phyloP scores from a whole-genome alignment of 2,113 vertebrate genomes.

The Chionis minor region DNA sequence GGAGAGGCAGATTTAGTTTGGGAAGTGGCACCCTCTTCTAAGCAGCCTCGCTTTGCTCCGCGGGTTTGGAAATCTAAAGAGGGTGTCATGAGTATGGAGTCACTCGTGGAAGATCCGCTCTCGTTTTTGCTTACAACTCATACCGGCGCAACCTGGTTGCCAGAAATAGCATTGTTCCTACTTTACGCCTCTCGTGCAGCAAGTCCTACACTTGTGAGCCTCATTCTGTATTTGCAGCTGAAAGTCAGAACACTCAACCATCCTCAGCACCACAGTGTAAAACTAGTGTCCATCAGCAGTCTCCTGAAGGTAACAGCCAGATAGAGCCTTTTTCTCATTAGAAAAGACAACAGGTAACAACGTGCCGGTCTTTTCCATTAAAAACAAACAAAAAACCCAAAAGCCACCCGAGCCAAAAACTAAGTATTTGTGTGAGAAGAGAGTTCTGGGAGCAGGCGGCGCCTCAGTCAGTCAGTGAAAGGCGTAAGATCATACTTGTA shows the following conservation, averaged over 20 bases:
- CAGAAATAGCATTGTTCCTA: background rate
- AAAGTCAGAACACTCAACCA: background rate
- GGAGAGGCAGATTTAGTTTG: background rate
- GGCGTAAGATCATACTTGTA: accelerated
- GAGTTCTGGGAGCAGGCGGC: background rate
- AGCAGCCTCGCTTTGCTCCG: background rate
- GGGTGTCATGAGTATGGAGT: background rate
- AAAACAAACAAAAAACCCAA: background rate
- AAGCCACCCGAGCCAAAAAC: background rate
- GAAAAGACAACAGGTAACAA: background rate
- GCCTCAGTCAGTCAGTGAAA: background rate
- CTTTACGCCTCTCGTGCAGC: background rate
- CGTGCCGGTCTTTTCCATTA: background rate
- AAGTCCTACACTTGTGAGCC: background rate
- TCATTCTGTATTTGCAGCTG: background rate
- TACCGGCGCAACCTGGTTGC: background rate
- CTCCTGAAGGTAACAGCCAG: background rate
- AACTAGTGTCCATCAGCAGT: background rate
- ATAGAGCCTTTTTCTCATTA: background rate
- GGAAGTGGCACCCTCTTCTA: background rate
- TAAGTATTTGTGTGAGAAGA: background rate
- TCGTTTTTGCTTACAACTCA: background rate
- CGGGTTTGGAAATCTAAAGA: background rate
- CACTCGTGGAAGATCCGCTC: background rate
- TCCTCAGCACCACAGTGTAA: background rate